Evolutionary conservation across 2,888 invertebrate species (phyloP).

Genomic region (Tetragonisca angustula): DNA sequence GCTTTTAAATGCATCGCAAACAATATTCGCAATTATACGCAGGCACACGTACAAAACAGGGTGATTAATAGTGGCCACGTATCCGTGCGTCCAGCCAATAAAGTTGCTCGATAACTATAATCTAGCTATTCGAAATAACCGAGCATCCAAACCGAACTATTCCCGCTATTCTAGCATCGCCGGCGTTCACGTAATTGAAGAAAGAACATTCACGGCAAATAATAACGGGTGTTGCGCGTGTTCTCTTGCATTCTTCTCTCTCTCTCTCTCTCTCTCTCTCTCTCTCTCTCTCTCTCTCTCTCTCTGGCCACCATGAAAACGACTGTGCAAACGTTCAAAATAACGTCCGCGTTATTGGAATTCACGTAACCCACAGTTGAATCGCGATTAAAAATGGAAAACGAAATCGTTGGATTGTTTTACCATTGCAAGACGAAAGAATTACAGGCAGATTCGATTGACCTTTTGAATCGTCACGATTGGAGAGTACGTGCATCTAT

Average conservation of each 20-base stretch:
- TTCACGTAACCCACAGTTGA: not conserved
- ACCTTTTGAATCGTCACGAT: too few relatives aligned
- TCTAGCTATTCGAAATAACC: slow-evolving; percentile 41
- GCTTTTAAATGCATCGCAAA: not conserved
- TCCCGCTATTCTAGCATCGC: slow-evolving; percentile 25
- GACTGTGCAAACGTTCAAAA: slow-evolving; percentile 11
- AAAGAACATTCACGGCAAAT: slow-evolving; percentile 29
- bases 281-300: too few relatives aligned
- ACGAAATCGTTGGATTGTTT: not conserved
- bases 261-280: too few relatives aligned
- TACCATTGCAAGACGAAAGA: not conserved
- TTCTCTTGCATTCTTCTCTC: too few relatives aligned
- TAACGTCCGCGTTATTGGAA: slow-evolving; percentile 18
- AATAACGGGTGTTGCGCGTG: slow-evolving; percentile 28
- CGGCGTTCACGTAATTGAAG: slow-evolving; percentile 30
- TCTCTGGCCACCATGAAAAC: not conserved
- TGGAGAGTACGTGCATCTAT: too few relatives aligned
- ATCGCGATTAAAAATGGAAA: not conserved
- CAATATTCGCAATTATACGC: slow-evolving; percentile 14
- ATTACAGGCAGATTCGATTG: not conserved
- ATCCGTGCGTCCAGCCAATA: slow-evolving; percentile 27
- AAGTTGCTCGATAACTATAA: slow-evolving; percentile 51
- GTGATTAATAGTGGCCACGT: slow-evolving; percentile 29
- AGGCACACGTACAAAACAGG: not conserved
- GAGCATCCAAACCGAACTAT: slow-evolving; percentile 35